Evolutionary conservation across 2,888 invertebrate genomes (phyloP).

Genomic region (Plagodis pulveraria): DNA sequence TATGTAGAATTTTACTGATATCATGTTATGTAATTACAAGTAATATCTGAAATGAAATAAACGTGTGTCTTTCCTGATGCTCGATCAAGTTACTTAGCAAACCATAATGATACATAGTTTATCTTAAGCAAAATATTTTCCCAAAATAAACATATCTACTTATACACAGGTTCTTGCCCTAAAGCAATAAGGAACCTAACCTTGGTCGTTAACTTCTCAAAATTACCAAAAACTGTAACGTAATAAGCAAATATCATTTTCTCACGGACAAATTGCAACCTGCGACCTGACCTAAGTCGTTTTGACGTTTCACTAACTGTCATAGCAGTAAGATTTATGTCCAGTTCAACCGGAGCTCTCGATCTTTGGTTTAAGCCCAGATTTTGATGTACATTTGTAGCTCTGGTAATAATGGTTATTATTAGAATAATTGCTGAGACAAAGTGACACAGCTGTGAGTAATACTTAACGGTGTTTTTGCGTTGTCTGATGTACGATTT

Average conservation of each 20-base stretch:
- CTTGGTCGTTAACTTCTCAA: constrained; percentile 28
- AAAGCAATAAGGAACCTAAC: constrained; percentile 18
- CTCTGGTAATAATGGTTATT: constrained; percentile 49
- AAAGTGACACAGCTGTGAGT: constrained; percentile 66
- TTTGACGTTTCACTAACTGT: constrained; percentile 74
- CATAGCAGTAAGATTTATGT: constrained; percentile 56
- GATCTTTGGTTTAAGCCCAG: constrained; percentile 10
- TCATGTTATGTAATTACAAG: too few relatives aligned
- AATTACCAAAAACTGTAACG: constrained; percentile 38
- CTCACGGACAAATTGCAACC: constrained; percentile 74
- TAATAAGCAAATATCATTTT: constrained; percentile 52
- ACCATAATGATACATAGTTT: too few relatives aligned
- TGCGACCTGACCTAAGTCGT: constrained; percentile 68
- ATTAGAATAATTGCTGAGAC: constrained; percentile 63
- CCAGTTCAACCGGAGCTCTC: constrained; percentile 51
- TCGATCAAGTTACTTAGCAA: too few relatives aligned
- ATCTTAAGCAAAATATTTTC: neutral
- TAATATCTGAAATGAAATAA: too few relatives aligned
- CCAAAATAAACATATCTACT: neutral
- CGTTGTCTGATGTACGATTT: constrained; percentile 42
- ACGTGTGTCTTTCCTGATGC: too few relatives aligned
- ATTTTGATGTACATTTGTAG: constrained; percentile 29
- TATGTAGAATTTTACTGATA: too few relatives aligned
- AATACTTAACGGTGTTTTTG: constrained; percentile 67
- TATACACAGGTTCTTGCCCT: constrained; percentile 8